Evolutionary conservation across 2,113 vertebrate species (phyloP), one percentile per base, ranked within the genome.

Genomic region (Epinephelus lanceolatus): DNA sequence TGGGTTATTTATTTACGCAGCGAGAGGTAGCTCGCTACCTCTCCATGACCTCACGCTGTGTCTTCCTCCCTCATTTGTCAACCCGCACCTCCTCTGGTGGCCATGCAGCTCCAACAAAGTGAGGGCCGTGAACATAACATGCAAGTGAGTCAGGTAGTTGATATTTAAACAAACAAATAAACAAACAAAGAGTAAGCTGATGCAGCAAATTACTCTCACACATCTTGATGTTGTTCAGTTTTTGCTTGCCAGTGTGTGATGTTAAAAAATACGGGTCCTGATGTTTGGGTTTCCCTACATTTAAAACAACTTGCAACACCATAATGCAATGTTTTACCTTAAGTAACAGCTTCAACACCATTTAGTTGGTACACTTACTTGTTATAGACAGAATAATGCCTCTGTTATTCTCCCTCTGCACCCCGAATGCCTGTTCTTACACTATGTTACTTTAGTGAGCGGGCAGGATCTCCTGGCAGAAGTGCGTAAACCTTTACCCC

Each of bases 1-100:
- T 71, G 88, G 93, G 93, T 95, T 95, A 92, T 95, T 95, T 95
- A 95, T 96, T 95, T 95, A 94, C 93, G 67, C 92, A 92, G 91
- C 73, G 62, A 90, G 92, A 88, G 93, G 92, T 93, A 89, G 84
- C 90, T 71, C 57, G 66, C 88, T 87, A 90, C 85, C 92, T 92
- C 85, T 78, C 91, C 91, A 88, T 92, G 90, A 94, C 92, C 95
- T 92, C 93, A 92, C 61, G 90, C 94, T 94, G 93, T 70, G 92
- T 87, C 90, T 92, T 92, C 90, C 89, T 89, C 72, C 77, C 87
- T 91, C 91, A 91, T 94, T 92, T 91, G 89, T 93, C 92, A 93
- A 87, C 75, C 73, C 6, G 68, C 86, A 84, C 76, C 87, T 92
- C 88, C 83, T 87, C 81, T 76, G 88, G 91, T 80, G 89, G 83